Conservation (phyloP, 1,140 invertebrate species). For the Anadara kagoshimensis region DNA sequence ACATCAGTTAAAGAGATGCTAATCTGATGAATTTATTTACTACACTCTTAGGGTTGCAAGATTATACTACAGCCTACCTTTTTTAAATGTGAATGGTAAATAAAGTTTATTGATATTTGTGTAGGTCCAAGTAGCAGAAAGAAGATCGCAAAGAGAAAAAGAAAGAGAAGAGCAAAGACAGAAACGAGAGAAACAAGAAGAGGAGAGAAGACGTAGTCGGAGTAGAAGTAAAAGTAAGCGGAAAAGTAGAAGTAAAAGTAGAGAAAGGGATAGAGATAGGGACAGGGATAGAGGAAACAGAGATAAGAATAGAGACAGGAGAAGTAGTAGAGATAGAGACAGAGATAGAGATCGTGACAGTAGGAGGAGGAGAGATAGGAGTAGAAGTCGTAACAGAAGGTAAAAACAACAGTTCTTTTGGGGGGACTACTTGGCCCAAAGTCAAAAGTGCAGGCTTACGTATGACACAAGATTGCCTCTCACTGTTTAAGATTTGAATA, state of each 20-base stretch:
- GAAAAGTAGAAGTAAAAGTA: constrained; percentile 22
- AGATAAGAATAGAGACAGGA: constrained; percentile 1
- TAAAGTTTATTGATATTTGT: neutral
- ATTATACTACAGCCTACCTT: neutral
- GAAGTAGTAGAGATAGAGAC: too few species aligned
- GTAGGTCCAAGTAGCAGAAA: constrained; percentile 24
- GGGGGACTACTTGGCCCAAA: neutral
- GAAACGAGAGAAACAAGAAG: constrained; percentile 28
- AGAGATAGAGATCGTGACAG: neutral
- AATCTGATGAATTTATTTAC: too few species aligned
- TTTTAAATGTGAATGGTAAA: neutral
- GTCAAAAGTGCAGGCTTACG: too few species aligned
- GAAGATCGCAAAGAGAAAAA: constrained; percentile 35
- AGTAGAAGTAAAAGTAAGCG: constrained; percentile 3
- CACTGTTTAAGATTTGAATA: too few species aligned
- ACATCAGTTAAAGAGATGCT: too few species aligned
- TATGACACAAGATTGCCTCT: too few species aligned
- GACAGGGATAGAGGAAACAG: constrained; percentile 21
- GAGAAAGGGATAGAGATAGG: constrained; percentile 2
- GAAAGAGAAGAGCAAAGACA: constrained; percentile 37
- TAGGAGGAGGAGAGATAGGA: neutral
- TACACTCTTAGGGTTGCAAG: neutral
- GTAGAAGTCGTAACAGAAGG: neutral
- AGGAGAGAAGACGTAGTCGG: constrained; percentile 15
- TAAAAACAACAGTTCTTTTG: neutral